Base-by-base conservation (phyloP, 2,113 vertebrate species). In the Leucoraja erinaceus region DNA sequence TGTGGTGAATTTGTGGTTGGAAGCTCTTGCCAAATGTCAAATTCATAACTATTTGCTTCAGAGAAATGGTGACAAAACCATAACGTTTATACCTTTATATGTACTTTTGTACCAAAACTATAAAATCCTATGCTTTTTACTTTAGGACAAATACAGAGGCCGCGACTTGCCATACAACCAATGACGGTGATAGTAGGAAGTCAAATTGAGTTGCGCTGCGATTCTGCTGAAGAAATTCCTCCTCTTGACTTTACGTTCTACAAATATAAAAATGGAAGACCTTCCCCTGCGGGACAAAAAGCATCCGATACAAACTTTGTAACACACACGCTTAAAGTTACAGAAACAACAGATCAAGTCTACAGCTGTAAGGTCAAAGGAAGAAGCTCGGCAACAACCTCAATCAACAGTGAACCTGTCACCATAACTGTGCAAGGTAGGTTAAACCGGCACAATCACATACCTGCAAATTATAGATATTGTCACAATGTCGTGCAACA, bases 371-470 rank as follows among this genome's bases (percentile, higher is more conserved):
- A 4, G 18, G 61, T 90, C 12, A 3, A 90, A 66, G 61, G 5
- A n/a, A 33, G 0, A 16, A 16, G 3, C 18, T 16, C 4, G 31
- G 2, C 4, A 0, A 68, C 4, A 38, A 3, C 4, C 7, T 70
- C 88, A 90, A 9, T 10, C 0, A 9, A 70, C 63, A 90, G 88
- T 66, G 20, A 68, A 72, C 9, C 22, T 5, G 31, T 90, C n/a
- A 63, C 38, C 0, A 70, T 90, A 16, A 70, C 16, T 10, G n/a
- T 61, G 18, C 84, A 33, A 31, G 61, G 84, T 70, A 90, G 70
- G 88, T 70, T 70, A 86, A 86, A 61, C 56, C 0, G 10, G 81
- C 56, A 86, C 38, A 47, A 47, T 47, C 38, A 47, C 38, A 47
- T 47, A 47, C 38, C 38, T 47, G 38, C 38, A 47, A 47, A 47